These are phyloP conservation scores for Ciconia maguari DNA, from an alignment of 2,113 vertebrate species.

Conservation along the genomic window DNA sequence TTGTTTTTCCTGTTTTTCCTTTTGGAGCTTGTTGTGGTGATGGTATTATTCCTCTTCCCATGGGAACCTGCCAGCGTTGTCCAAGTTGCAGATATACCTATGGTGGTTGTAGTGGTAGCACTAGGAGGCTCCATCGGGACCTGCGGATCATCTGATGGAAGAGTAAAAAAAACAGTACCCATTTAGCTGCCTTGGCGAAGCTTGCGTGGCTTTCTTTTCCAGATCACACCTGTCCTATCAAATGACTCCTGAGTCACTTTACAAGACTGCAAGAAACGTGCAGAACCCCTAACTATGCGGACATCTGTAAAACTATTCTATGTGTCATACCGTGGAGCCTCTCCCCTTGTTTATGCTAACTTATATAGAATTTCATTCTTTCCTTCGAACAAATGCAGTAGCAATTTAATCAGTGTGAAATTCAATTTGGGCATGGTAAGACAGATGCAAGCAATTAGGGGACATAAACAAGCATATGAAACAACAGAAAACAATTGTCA, in stretches of 20 bases:
- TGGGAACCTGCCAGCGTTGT: slow-evolving; percentile 91
- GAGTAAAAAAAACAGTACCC: not conserved
- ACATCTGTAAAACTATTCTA: not conserved
- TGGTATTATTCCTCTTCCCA: slow-evolving; percentile 92
- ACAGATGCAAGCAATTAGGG: not conserved
- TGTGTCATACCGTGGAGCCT: not conserved
- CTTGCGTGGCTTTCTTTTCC: not conserved
- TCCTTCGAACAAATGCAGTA: not conserved
- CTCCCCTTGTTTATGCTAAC: not conserved
- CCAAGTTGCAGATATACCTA: slow-evolving; percentile 97
- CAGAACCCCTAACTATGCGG: not conserved
- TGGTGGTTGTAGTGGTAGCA: slow-evolving; percentile 98
- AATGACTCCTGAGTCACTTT: not conserved
- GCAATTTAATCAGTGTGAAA: not conserved
- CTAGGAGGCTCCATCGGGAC: slow-evolving; percentile 96
- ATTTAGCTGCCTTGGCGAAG: not conserved
- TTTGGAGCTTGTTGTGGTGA: slow-evolving; percentile 92
- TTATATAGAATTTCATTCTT: fast-evolving
- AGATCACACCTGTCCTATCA: not conserved
- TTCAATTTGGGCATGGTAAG: not conserved
- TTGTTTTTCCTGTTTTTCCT: slow-evolving; percentile 99
- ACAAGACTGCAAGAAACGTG: not conserved
- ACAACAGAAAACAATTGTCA: not conserved
- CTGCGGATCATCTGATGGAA: slow-evolving; percentile 79
- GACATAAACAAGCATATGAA: not conserved